Evolutionary conservation across 2,113 vertebrate genomes (phyloP).

Genomic region (Morone chrysops): DNA sequence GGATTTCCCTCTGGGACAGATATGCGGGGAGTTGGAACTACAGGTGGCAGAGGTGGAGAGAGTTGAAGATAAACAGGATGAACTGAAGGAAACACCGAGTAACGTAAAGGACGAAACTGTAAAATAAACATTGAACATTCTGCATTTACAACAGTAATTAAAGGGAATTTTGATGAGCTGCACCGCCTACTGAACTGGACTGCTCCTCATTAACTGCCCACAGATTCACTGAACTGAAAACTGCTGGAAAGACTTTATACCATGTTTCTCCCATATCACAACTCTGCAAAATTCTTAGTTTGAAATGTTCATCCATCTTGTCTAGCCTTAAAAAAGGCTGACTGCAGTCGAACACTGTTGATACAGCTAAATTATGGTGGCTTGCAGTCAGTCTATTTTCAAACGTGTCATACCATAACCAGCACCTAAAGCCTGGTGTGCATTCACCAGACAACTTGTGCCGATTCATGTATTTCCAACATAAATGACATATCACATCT

Average conservation of each 20-base stretch:
- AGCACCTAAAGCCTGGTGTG: neutral
- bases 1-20: constrained; percentile 59
- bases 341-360: no score
- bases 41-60: constrained; percentile 32
- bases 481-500: neutral
- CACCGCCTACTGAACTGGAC: neutral
- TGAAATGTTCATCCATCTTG: no score
- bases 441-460: neutral
- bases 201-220: neutral
- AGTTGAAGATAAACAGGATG: constrained; percentile 54
- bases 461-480: neutral
- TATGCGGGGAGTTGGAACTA: constrained; percentile 45
- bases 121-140: neutral
- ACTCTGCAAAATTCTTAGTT: no score
- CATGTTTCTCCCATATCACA: neutral
- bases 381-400: neutral
- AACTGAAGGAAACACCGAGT: constrained; percentile 24
- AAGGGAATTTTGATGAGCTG: neutral
- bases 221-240: neutral
- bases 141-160: neutral
- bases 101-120: neutral
- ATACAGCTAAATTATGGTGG: no score
- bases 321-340: no score
- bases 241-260: neutral
- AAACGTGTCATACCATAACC: neutral